Evolutionary conservation across 2,888 invertebrate species (phyloP).

Genomic region (Volucella bombylans): DNA sequence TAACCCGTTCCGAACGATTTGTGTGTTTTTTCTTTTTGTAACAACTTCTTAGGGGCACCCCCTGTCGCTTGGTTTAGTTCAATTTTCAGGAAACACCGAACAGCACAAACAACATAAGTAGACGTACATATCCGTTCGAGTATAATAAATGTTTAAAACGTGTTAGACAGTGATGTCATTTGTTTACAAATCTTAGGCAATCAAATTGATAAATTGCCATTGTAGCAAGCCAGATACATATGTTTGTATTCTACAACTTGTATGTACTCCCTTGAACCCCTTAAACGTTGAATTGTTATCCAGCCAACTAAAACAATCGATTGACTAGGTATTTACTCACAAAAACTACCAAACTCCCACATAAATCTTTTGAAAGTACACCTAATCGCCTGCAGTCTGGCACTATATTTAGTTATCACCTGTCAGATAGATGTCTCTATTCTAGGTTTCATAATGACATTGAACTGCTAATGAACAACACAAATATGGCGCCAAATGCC

Average conservation of each 20-base stretch:
- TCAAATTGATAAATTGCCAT: constrained; percentile 3
- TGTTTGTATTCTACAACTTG: not conserved
- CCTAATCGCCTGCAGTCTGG: too few relatives aligned
- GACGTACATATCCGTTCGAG: not conserved
- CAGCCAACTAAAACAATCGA: not conserved
- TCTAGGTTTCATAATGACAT: too few relatives aligned
- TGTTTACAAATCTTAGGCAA: constrained; percentile 29
- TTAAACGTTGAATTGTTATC: not conserved
- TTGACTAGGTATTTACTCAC: too few relatives aligned
- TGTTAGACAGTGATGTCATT: constrained; percentile 27
- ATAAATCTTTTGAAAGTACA: too few relatives aligned
- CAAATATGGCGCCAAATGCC: too few relatives aligned
- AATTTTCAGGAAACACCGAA: constrained; percentile 28
- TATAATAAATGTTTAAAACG: not conserved
- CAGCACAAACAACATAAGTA: not conserved
- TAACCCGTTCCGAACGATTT: constrained; percentile 6
- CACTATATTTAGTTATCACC: too few relatives aligned
- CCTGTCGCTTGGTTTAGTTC: not conserved
- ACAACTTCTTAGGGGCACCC: not conserved
- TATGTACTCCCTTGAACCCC: not conserved
- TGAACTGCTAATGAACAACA: too few relatives aligned
- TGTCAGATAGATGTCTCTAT: too few relatives aligned
- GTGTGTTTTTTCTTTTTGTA: constrained; percentile 1
- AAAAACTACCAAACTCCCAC: too few relatives aligned
- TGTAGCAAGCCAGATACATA: not conserved